Base-by-base conservation (phyloP, 2,888 invertebrate genomes). In the Archips xylosteana region DNA sequence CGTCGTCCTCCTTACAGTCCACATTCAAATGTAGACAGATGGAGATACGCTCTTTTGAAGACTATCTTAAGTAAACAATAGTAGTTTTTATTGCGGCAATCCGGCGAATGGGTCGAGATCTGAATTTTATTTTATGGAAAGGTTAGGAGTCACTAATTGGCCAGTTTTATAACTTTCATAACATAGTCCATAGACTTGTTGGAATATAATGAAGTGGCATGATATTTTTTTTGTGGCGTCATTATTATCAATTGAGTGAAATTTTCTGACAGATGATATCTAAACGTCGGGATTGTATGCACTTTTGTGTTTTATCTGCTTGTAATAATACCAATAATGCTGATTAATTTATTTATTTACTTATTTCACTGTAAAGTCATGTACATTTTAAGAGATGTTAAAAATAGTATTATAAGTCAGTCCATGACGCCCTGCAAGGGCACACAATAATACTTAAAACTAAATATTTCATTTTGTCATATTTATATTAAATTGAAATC, bases 71-170 rank as follows among this genome's bases (percentile, higher is more conserved):
- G 51, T n/a, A n/a, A 49, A 54, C 51, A 54, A 54, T 54, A 23
- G 51, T 54, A 54, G 51, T 54, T 54, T 54, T 54, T 49, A 54
- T 54, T 23, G 51, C 51, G 51, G 51, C 15, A 15, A 54, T 23
- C 15, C 49, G n/a, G 15, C 49, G 49, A 49, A n/a, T 13, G 23
- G 15, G 23, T 54, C 15, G 51, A 54, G 15, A 54, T 54, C 51
- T 54, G 51, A 54, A 54, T 54, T 54, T 15, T 15, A 54, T 54
- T 23, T 23, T 54, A 54, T 54, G 15, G 51, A 54, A 54, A 54
- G 15, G 51, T 54, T 8, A 9, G 15, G 51, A 23, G 51, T 15
- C 5, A 9, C 51, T 54, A 54, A 54, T 54, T 54, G 51, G 51
- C 15, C 6, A 54, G 23, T 54, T 54, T 54, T 54, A 23, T 54